Evolutionary conservation across 2,797 vertebrate species (phyloP).

Genomic region (Sebastes diploproa): DNA sequence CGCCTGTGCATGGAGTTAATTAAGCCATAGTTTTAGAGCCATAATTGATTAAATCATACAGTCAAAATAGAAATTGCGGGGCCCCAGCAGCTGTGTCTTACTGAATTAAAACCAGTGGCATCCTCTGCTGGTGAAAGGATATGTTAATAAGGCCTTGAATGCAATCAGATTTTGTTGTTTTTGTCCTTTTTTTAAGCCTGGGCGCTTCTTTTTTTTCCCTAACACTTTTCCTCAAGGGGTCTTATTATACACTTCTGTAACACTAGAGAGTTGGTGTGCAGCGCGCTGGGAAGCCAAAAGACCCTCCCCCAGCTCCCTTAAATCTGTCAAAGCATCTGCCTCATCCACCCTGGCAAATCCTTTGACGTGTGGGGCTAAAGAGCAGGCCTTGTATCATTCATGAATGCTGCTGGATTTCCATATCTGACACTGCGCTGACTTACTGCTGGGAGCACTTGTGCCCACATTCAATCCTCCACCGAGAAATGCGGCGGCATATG

Average conservation of each 20-base stretch:
- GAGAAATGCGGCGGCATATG: constrained; percentile 72
- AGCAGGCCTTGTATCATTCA: constrained; percentile 80
- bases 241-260: constrained; percentile 86
- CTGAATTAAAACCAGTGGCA: constrained; percentile 79
- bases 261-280: constrained; percentile 78
- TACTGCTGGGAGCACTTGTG: constrained; percentile 74
- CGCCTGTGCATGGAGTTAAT: constrained; percentile 77
- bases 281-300: constrained; percentile 74
- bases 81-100: constrained; percentile 76
- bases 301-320: constrained; percentile 75
- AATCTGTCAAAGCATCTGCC: constrained; percentile 86
- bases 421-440: constrained; percentile 76
- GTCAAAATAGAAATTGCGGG: constrained; percentile 78
- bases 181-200: constrained; percentile 72
- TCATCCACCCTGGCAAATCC: constrained; percentile 79
- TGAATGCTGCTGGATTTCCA: constrained; percentile 83
- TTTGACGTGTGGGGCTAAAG: constrained; percentile 80
- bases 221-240: constrained; percentile 83
- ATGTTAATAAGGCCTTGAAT: constrained; percentile 80
- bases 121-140: constrained; percentile 77
- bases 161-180: constrained; percentile 82
- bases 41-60: constrained; percentile 83
- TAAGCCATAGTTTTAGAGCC: constrained; percentile 78
- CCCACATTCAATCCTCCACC: constrained; percentile 66
- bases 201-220: constrained; percentile 61